Evolutionary conservation across 30 jellyfish, hydroid and myxozoan genomes (phyloP), one percentile per base, ranked within the genome.

Genomic region (Mastigias papua): DNA sequence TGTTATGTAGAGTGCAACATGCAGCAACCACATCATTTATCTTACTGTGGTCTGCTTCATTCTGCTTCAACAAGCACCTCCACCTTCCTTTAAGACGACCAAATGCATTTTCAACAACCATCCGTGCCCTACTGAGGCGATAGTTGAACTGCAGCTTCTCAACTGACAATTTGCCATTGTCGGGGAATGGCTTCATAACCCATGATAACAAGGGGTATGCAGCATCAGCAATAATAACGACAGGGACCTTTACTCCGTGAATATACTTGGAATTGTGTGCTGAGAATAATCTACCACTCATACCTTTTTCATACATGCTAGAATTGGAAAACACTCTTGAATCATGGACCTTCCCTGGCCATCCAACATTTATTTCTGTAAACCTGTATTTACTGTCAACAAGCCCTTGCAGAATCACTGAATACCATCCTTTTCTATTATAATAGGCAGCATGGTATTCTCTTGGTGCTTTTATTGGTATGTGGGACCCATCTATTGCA

Each of bases 311-410:
- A 34, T 2, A 57, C 20, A 72, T 30, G 16, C 33, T 4, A 17
- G 94, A 84, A 51, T 73, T 84, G 17, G 73, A 66, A 72, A 84
- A 69, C 27, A 72, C 71, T 8, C 81, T 10, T 10, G 87, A 86
- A 69, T 82, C 86, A 42, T 82, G 92, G 23, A 70, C 81, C 26
- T 71, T 57, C 1, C 88, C 88, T 46, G 94, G 94, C 88, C 80
- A 86, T 6, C 90, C 84, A 28, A 86, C 76, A 34, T 51, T 33
- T 0, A 86, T 46, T 50, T 86, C 95, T 23, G 65, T 86, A 75
- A 86, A 73, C 25, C 34, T 31, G 66, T 86, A 73, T 13, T 49
- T 25, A 31, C 76, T 32, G 64, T 85, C 90, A n/a, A 74, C 68
- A 10, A 58, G 35, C 60, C 61, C 82, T 61, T 72, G 90, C 35